Conservation (phyloP, 2,797 vertebrate species). For the Smutsia temminckii region DNA sequence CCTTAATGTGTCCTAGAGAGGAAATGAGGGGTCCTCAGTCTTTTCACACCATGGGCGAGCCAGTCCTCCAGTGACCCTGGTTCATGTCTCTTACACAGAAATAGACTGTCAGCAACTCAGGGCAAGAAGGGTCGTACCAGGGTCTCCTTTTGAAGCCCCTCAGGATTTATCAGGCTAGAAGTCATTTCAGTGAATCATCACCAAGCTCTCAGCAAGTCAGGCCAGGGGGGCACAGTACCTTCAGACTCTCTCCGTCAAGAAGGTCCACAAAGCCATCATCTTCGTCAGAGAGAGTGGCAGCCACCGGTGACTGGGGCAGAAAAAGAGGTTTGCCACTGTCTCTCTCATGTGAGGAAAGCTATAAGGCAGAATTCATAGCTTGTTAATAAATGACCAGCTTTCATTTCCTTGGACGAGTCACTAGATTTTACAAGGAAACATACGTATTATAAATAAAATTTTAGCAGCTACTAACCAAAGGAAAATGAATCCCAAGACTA, state of each 20-base stretch:
- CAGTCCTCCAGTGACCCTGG: background rate
- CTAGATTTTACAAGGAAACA: background rate
- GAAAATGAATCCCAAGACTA: background rate
- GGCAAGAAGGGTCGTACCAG: background rate
- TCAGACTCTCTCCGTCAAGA: constrained; percentile 89
- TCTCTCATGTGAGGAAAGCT: constrained; percentile 74
- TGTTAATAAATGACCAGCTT: background rate
- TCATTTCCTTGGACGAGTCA: background rate
- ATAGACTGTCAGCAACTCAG: background rate
- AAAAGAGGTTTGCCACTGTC: constrained; percentile 72
- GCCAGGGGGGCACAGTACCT: constrained; percentile 63
- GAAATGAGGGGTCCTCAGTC: no score
- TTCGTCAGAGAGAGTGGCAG: constrained; percentile 85
- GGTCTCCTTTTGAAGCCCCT: background rate
- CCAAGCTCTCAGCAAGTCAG: background rate
- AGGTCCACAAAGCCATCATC: constrained; percentile 95
- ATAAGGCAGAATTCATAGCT: constrained; percentile 46
- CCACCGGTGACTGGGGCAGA: constrained; percentile 84
- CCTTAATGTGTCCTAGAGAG: no score
- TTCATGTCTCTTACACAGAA: background rate
- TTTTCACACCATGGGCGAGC: background rate
- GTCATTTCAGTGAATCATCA: background rate
- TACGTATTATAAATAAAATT: background rate
- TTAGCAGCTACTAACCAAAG: background rate
- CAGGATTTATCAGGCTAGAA: background rate